Evolutionary conservation across 1,140 invertebrate genomes (phyloP), one percentile per base, ranked within the genome.

Genomic region (Hyles euphorbiae): DNA sequence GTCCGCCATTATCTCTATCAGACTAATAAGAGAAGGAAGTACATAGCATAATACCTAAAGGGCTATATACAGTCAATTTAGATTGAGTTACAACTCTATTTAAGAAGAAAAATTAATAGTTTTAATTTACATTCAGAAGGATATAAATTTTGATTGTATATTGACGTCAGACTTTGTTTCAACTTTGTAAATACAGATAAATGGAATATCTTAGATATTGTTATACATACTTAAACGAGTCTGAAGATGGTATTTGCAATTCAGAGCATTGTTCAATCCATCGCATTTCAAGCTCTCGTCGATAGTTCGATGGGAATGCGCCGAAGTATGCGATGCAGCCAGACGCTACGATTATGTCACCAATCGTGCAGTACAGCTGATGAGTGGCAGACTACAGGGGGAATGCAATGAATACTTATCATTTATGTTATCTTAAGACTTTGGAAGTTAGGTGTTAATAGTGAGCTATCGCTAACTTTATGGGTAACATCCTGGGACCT

Each of bases 251-350:
- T 67, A 98, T 95, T 51, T 92, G 83, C 52, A 93, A 83, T 5
- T 91, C 77, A 46, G 80, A 79, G 59, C 93, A 94, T 56, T 91
- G 88, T 10, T 81, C 65, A 0, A 95, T 89, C 96, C 96, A 98
- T 22, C 90, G 81, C 1, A 73, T 53, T 5, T 94, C 90, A 11
- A 96, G 90, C 49, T 94, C 90, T 44, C 94, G 92, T 34, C 96
- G 89, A 77, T 95, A 96, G 46, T 85, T 80, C 51, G 91, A 91
- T 0, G 96, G 96, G 70, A 98, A 98, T 7, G 96, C 95, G 0
- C 96, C 96, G 12, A 97, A 88, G 85, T 98, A 98, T 32, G 96
- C 95, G 8, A 98, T 93, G 58, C 93, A 95, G 22, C 94, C 96
- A 5, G 96, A 93, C 0, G 95, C 95, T 8, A 98, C 91, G 51